Percentiles rank a stretch among this genome's conserved stretches.
These are phyloP conservation scores for Lacanobia wlatinum DNA, from an alignment of 2,888 invertebrate species.

Conservation along the genomic window DNA sequence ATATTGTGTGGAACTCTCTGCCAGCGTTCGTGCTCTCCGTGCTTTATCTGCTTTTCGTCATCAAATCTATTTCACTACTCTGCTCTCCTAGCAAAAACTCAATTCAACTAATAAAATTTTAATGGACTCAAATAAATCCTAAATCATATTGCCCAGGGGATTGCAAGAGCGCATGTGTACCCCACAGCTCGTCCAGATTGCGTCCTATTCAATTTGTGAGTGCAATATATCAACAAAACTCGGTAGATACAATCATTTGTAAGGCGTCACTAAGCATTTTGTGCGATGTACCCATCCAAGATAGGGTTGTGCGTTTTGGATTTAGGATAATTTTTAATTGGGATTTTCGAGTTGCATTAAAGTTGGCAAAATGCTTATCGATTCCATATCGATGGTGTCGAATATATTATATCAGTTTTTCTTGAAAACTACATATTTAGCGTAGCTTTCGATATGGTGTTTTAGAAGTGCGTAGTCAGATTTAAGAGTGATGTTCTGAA, in stretches of 20 bases:
- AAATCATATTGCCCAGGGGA: slow-evolving; percentile 73
- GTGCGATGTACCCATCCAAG: slow-evolving; percentile 70
- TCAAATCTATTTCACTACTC: neutral
- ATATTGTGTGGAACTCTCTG: too few relatives aligned
- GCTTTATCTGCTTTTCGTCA: neutral
- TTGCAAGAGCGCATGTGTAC: slow-evolving; percentile 79
- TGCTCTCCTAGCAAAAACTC: neutral
- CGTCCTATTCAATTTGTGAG: slow-evolving; percentile 87
- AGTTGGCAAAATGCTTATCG: too few relatives aligned
- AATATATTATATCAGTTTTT: neutral
- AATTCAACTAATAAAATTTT: slow-evolving; percentile 47
- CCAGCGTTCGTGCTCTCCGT: too few relatives aligned
- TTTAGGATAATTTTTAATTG: neutral
- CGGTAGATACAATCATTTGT: slow-evolving; percentile 87
- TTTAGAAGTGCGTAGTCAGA: too few relatives aligned
- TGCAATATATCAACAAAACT: slow-evolving; percentile 89
- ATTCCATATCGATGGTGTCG: too few relatives aligned
- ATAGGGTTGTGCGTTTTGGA: slow-evolving; percentile 69
- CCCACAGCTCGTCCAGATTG: slow-evolving; percentile 81
- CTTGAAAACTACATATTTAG: too few relatives aligned
- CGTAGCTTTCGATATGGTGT: too few relatives aligned
- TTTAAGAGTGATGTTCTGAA: too few relatives aligned
- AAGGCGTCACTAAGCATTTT: slow-evolving; percentile 86
- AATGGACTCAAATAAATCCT: slow-evolving; percentile 62
- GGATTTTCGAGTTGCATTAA: neutral